A percentile compares a stretch with the other conserved stretches of the same genome.
Evolutionary conservation across 2,113 vertebrate genomes (phyloP).

Genomic region (Argyrosomus japonicus): DNA sequence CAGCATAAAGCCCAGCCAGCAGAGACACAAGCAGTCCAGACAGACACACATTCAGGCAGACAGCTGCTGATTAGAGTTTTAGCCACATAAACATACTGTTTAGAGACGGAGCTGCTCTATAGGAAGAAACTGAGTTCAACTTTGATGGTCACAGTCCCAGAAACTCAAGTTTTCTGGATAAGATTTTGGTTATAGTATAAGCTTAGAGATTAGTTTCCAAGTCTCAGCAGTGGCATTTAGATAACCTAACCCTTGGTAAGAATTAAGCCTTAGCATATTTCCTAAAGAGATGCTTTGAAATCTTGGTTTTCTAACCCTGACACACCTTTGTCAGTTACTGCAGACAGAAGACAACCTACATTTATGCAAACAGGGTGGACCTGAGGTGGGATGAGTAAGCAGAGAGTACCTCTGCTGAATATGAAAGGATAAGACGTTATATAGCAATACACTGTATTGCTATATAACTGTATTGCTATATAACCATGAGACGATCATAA

Average conservation of each 20-base stretch:
- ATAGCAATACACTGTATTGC: not conserved
- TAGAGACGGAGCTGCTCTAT: slow-evolving; percentile 33
- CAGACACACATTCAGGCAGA: slow-evolving; percentile 28
- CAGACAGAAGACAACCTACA: not conserved
- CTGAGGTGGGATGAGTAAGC: not conserved
- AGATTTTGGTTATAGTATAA: not conserved
- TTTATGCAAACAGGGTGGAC: not conserved
- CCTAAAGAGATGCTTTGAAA: not conserved
- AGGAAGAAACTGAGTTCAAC: not conserved
- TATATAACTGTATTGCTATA: no score
- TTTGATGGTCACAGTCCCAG: not conserved
- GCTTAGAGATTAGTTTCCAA: not conserved
- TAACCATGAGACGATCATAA: not conserved
- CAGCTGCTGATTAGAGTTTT: slow-evolving; percentile 42
- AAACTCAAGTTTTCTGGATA: no score
- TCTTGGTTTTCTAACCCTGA: not conserved
- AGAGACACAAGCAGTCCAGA: slow-evolving; percentile 45
- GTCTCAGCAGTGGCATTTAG: not conserved
- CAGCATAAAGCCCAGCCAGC: slow-evolving; percentile 36
- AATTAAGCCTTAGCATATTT: not conserved
- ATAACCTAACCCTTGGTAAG: not conserved
- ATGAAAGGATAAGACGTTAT: not conserved
- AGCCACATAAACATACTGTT: slow-evolving; percentile 22
- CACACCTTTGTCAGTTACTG: not conserved
- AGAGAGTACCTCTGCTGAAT: not conserved